Base-by-base conservation (phyloP, 2,888 invertebrate genomes). In the Campoletis raptor region DNA sequence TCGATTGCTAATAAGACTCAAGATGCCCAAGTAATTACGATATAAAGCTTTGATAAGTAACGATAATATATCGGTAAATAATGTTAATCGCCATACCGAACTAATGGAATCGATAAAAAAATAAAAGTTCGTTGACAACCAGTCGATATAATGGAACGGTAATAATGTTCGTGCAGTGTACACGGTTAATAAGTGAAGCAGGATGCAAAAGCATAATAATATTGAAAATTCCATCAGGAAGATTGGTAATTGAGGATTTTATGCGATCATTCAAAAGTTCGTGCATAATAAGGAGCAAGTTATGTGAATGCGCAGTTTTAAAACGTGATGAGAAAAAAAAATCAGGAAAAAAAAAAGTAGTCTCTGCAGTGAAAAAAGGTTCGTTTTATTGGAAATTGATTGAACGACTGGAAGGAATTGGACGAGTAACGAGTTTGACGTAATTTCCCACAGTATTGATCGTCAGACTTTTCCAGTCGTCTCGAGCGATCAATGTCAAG, bases 1-100 rank as follows among this genome's bases (percentile, higher is more conserved):
- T 86, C 83, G 83, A 83, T 83, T 21, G 83, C 81, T 78, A 81
- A 86, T 86, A 83, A 70, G 76, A 64, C 52, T 45, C 45, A n/a
- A 80, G 61, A 76, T 83, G 42, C 42, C 70, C 30, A 12, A 52
- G 57, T 80, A 85, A 82, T 85, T 80, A 76, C 79, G 64, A 80
- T 70, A 66, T 76, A 73, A 73, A 82, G 54, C 61, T 21, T 12
- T 57, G 45, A 61, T 45, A 10, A 21, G 10, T 9, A 36, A 10
- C 37, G 67, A 78, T 52, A 77, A 67, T 77, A 48, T 48, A 77
- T 48, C 48, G 52, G 37, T 54, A 24, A 78, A 78, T 61, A 69
- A 76, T 45, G 40, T 40, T 37, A 76, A 40, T 37, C 24, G 66
- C 15, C 36, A 72, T 70, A 61, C 40, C 61, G n/a, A 70, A 21